phyloP scores from a whole-genome alignment of 2,113 vertebrate genomes.

The Cynoglossus semilaevis region DNA sequence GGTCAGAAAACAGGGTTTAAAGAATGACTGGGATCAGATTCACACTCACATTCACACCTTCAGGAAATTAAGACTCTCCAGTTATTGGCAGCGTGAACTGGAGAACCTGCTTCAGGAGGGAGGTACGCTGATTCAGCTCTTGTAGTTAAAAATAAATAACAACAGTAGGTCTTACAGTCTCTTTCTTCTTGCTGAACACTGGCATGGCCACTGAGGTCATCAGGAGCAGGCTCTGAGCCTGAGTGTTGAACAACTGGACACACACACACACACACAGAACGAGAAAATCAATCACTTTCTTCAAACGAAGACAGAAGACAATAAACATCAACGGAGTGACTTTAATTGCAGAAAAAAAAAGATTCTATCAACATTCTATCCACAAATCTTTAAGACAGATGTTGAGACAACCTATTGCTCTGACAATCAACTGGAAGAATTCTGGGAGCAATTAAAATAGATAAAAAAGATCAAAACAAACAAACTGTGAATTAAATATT shows the following conservation, averaged over 20 bases:
- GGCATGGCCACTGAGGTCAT: constrained; percentile 98
- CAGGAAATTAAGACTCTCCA: neutral
- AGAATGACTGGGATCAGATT: neutral
- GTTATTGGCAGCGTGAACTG: neutral
- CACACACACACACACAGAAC: constrained; percentile 13
- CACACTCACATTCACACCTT: neutral
- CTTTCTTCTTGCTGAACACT: constrained; percentile 96
- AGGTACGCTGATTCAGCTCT: neutral
- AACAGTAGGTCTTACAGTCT: constrained; percentile 81
- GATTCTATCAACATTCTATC: no score
- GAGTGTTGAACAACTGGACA: constrained; percentile 83
- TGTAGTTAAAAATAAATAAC: neutral
- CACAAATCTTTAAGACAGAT: no score
- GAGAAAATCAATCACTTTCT: neutral
- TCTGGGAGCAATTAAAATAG: no score
- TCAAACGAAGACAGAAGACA: neutral
- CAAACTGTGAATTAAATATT: no score
- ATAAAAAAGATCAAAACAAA: no score
- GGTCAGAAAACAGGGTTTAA: constrained; percentile 35
- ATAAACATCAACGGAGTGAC: no score
- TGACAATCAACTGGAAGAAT: no score
- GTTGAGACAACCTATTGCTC: no score
- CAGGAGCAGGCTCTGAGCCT: constrained; percentile 85
- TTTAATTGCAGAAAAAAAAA: no score
- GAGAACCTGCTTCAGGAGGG: no score